Conservation (phyloP, 1,140 invertebrate species). For the Yoshiicerus persimilis region DNA sequence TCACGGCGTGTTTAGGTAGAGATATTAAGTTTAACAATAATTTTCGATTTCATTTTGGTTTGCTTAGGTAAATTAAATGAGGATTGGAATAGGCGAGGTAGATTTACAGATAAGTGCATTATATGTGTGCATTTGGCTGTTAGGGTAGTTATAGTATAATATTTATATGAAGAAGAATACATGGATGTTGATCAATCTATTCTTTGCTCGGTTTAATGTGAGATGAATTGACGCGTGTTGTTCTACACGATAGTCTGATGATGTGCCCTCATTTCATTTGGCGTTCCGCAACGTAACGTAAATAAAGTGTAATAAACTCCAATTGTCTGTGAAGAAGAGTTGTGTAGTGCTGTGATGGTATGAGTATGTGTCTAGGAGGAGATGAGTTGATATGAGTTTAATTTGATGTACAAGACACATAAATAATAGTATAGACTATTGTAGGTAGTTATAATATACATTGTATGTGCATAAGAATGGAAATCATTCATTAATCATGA, state of each 20-base stretch:
- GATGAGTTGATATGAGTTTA: background rate
- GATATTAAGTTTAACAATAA: no score
- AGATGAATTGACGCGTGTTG: background rate
- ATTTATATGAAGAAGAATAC: no score
- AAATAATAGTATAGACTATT: background rate
- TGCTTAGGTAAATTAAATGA: no score
- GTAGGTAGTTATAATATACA: background rate
- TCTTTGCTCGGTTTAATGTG: background rate
- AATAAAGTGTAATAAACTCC: background rate
- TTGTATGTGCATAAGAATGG: background rate
- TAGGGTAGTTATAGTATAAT: no score
- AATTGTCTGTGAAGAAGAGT: background rate
- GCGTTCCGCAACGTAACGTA: background rate
- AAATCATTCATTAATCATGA: background rate
- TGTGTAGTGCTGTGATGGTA: background rate
- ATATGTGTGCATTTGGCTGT: no score
- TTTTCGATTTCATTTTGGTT: no score
- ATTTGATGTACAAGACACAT: background rate
- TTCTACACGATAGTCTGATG: background rate
- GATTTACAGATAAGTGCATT: no score
- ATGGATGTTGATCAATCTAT: background rate
- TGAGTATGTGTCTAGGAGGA: background rate
- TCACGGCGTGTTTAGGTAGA: no score
- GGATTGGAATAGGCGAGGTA: no score
- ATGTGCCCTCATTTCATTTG: conserved; percentile 19